Percentiles rank a stretch among this genome's conserved stretches.
These are phyloP conservation scores for Lysandra bellargus DNA, from an alignment of 2,888 invertebrate species.

Conservation along the genomic window DNA sequence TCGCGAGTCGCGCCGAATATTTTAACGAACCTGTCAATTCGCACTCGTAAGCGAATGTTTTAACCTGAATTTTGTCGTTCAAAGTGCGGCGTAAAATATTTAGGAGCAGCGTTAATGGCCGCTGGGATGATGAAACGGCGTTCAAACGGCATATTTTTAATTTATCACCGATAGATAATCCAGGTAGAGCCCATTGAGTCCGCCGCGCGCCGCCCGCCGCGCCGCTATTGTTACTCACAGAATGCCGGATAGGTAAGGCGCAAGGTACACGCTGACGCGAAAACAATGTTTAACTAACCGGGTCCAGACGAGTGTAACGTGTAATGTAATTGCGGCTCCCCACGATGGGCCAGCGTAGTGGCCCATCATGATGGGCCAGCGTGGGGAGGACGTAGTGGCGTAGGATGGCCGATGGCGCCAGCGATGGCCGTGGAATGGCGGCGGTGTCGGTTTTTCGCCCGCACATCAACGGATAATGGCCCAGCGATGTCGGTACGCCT, in stretches of 20 bases:
- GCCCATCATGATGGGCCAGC: too few relatives aligned
- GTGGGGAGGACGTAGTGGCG: too few relatives aligned
- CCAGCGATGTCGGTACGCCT: too few relatives aligned
- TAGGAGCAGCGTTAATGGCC: conserved; percentile 52
- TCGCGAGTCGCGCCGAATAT: conserved; percentile 35
- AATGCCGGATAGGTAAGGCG: conserved; percentile 45
- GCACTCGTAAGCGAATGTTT: conserved; percentile 35
- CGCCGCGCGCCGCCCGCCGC: conserved; percentile 62
- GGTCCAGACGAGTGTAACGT: too few relatives aligned
- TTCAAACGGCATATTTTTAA: conserved; percentile 75
- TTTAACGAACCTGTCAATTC: conserved; percentile 39
- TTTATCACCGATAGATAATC: conserved; percentile 75
- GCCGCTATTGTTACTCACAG: conserved; percentile 52
- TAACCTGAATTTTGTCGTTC: conserved; percentile 41
- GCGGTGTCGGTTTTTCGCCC: too few relatives aligned
- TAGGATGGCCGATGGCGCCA: too few relatives aligned
- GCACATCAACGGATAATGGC: too few relatives aligned
- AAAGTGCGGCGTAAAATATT: conserved; percentile 36
- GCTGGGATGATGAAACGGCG: conserved; percentile 72
- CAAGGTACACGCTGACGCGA: conserved; percentile 43
- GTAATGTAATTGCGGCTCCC: too few relatives aligned
- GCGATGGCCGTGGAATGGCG: too few relatives aligned
- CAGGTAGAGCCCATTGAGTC: conserved; percentile 74
- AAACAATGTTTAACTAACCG: not conserved
- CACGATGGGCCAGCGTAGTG: too few relatives aligned